Conservation (phyloP, 2,797 vertebrate genomes). For the Amblyraja radiata region DNA sequence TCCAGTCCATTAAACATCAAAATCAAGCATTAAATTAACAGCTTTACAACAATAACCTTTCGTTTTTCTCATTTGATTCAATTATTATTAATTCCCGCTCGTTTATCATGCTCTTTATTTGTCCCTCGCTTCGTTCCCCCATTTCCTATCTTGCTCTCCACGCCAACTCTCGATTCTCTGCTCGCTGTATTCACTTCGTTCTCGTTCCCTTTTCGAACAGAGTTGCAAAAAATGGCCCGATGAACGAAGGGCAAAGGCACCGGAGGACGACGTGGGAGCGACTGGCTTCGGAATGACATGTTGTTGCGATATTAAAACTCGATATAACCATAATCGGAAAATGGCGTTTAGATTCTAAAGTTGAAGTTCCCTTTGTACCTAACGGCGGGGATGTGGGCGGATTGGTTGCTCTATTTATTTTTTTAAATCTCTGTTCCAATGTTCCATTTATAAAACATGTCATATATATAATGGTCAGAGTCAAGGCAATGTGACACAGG, state of each 20-base stretch:
- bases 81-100: background rate
- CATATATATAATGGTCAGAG: background rate
- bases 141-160: background rate
- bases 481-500: background rate
- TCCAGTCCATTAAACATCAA: conserved; percentile 25
- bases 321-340: background rate
- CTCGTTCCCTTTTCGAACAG: background rate
- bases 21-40: conserved; percentile 29
- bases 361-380: conserved; percentile 9
- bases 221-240: background rate
- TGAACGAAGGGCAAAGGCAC: background rate
- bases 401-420: background rate
- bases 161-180: background rate
- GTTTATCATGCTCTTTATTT: conserved; percentile 11
- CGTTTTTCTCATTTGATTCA: conserved; percentile 32
- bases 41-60: conserved; percentile 10
- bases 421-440: background rate
- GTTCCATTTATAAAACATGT: background rate
- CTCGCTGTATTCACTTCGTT: background rate
- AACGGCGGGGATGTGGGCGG: background rate
- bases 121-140: conserved; percentile 10
- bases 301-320: background rate
- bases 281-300: background rate
- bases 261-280: background rate
- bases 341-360: background rate